These are phyloP conservation scores for Trilocha varians DNA, from an alignment of 2,888 invertebrate species.

Conservation along the genomic window DNA sequence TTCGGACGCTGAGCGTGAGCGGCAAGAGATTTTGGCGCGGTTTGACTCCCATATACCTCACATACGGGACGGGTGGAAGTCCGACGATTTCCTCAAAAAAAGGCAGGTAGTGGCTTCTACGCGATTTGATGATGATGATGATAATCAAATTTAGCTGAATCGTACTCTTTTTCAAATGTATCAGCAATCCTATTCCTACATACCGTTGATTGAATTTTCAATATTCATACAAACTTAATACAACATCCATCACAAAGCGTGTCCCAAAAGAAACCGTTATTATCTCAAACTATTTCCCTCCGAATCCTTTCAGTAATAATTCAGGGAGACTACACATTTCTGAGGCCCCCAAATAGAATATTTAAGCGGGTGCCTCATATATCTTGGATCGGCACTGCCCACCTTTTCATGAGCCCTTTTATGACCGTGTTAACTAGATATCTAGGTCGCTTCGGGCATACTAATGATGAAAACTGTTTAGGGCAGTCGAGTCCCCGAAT, in stretches of 20 bases:
- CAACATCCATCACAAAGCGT: slow-evolving; percentile 7
- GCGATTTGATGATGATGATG: no score
- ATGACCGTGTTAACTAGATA: not conserved
- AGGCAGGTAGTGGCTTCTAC: no score
- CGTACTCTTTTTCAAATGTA: no score
- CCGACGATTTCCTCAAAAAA: no score
- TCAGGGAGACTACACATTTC: slow-evolving; percentile 42
- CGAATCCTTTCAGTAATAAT: slow-evolving; percentile 39
- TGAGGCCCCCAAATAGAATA: slow-evolving; percentile 53
- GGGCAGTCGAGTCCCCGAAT: no score
- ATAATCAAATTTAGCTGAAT: no score
- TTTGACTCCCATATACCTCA: no score
- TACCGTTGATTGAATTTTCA: no score
- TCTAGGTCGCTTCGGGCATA: not conserved
- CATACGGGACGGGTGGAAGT: no score
- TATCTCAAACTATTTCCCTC: not conserved
- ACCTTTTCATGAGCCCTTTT: not conserved
- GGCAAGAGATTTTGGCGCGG: no score
- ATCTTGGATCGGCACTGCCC: slow-evolving; percentile 42
- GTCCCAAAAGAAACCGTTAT: not conserved
- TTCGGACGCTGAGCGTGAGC: no score
- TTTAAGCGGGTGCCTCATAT: slow-evolving; percentile 52
- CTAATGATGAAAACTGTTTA: not conserved
- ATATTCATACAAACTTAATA: not conserved
- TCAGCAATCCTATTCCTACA: no score